phyloP scores from a whole-genome alignment of 1,140 invertebrate species.

The Ceratosolen solmsi region DNA sequence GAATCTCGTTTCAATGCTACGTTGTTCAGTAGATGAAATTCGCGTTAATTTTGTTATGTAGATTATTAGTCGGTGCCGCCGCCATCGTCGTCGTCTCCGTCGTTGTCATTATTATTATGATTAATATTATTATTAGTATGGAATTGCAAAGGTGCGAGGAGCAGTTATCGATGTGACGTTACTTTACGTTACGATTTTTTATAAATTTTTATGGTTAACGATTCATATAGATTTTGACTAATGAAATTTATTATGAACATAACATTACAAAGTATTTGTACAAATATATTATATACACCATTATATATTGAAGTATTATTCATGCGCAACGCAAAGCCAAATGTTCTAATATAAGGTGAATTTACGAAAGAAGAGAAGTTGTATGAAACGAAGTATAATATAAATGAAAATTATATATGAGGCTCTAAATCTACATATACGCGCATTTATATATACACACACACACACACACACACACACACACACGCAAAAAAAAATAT shows the following conservation, averaged over 20 bases:
- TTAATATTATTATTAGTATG: neutral
- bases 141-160: neutral
- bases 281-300: constrained; percentile 28
- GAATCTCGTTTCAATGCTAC: no score
- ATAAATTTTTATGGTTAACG: constrained; percentile 27
- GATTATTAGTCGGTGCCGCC: neutral
- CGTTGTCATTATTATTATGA: no score
- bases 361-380: constrained; percentile 8
- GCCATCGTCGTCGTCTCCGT: no score
- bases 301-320: constrained; percentile 29
- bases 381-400: constrained; percentile 28
- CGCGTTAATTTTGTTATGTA: constrained; percentile 12
- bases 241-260: neutral
- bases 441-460: constrained; percentile 19
- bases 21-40: no score
- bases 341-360: constrained; percentile 22
- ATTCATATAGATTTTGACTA: constrained; percentile 19
- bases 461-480: constrained; percentile 22
- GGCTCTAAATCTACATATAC: constrained; percentile 7
- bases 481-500: constrained; percentile 24
- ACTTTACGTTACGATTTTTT: constrained; percentile 19
- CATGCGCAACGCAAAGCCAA: neutral
- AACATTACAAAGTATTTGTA: constrained; percentile 27
- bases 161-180: constrained; percentile 1
- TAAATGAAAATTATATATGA: constrained; percentile 24